Evolutionary conservation across 92 coral and sea anemone species (phyloP), one percentile per base, ranked within the genome.

Genomic region (Zoanthus sociatus): DNA sequence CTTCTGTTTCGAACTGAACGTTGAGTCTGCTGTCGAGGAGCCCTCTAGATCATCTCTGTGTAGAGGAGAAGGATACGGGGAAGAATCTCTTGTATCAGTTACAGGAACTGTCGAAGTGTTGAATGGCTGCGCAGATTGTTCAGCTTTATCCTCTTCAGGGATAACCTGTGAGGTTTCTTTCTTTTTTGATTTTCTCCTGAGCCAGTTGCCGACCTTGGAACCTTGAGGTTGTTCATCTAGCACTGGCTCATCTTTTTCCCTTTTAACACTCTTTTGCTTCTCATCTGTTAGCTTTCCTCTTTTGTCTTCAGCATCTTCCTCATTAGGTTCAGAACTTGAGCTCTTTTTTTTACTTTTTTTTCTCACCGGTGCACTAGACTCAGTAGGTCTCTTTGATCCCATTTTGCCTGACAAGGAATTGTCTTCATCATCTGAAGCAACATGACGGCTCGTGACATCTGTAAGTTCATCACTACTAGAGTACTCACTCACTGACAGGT

Each of bases 401-500:
- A 87, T 70, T 66, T 78, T 87, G 67, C 77, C 78, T 0, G 81
- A 81, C 7, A 87, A 46, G 9, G 93, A 79, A 77, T 91, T 94
- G 46, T 94, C 98, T 48, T 94, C 98, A 84, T 94, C 95, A 82
- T 94, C 85, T 44, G 85, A 64, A 46, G 76, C 85, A 7, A 20
- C 74, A 64, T 67, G 85, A 4, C 16, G 93, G 70, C 95, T 91
- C 12, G 98, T 94, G 53, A 94, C 98, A 74, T 94, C 98, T 44
- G 98, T 94, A 77, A 94, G 87, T 69, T 94, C 98, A 81, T 94
- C 98, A 75, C 95, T 94, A 75, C 92, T 78, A 32, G 90, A 84
- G 70, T 84, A 72, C 9, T 61, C 87, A 73, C 79, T 70, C 77
- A 58, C 67, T 42, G 86, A 82, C 55, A 72, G 76, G 10, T 84